Evolutionary conservation across 2,113 vertebrate genomes (phyloP), one percentile per base, ranked within the genome.

Genomic region (Festucalex cinctus): DNA sequence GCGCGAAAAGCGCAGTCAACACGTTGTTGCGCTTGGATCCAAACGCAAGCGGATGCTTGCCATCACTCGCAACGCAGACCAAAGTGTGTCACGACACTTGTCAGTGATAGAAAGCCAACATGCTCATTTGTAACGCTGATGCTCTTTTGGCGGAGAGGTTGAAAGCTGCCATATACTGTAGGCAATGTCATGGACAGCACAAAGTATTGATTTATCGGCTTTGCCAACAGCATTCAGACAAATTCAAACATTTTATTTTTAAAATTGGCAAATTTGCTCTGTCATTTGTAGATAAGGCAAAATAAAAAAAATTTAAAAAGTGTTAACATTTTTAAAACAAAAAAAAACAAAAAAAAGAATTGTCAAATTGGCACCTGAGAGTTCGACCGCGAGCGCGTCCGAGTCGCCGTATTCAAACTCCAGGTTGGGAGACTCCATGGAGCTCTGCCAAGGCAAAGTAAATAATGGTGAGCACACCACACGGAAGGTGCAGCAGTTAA

Each of bases 391-490:
- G 3, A 93, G 89, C 1, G 87, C 72, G 67, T 98, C 95, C 0
- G 95, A 81, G 53, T 98, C 96, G 24, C 95, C 92, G 12, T 99
- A 99, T 37, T 95, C 94, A 35, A 99, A 99, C 83, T 99, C 96
- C 90, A 98, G 90, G 85, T 91, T 95, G 51, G 95, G 94, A 53
- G 93, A 95, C 83, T 98, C 97, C 92, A 95, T 90, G 3, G 95
- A 97, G 79, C 94, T 94, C 97, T 99, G 88, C 0, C 71, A 87
- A 6, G 75, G 83, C 24, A 46, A 44, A 44, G 13, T 8, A 16
- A 14, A 22, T 26, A 14, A 39, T 22, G 20, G 20, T 36, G 19
- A 60, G 68, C 73, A 10, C 2, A 43, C 12, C 26, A 68, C 16
- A 46, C 5, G 9, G 5, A 19, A 65, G 28, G 28, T 32, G 28